Base-by-base conservation (phyloP, 2,888 invertebrate species). In the Therioaphis trifolii region DNA sequence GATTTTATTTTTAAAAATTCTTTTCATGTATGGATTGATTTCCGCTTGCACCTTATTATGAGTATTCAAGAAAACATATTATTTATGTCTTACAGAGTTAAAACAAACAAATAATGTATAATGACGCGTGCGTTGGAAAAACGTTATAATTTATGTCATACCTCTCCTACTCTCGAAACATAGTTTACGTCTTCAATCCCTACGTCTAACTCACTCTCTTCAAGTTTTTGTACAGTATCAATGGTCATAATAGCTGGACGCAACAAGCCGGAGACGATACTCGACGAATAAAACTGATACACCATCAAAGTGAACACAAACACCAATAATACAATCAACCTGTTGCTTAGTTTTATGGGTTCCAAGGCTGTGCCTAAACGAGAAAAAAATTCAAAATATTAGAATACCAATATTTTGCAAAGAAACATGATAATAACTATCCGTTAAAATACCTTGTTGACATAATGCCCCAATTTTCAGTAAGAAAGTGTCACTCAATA, bases 221-320 rank as follows among this genome's bases (percentile, higher is more conserved):
- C 87, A 85, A 93, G 87, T 87, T 93, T 92, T 72, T 89, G 88
- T 29, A 93, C 87, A 4, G 90, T 91, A 84, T 90, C 90, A 68
- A 93, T 93, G 35, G 90, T 91, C 86, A 91, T 91, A 0, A 92
- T 91, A 18, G 92, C 90, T 84, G 92, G 92, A 87, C 91, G 90
- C 52, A 93, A 88, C 84, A 93, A 87, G 0, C 92, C 91, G 0
- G 93, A 93, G 0, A 93, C 93, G 72, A 93, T 92, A 72, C 92
- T 92, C 1, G 92, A 93, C 66, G 93, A 93, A 88, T 93, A 93
- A 88, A 92, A 93, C 87, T 93, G 93, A 87, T 92, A 93, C 68
- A 93, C 88, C 24, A 91, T 90, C 85, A 93, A 89, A 0, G 92
- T 90, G 87, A 92, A 92, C 1, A 92, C 77, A 69, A 92, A 89